Percentiles rank a stretch among this genome's conserved stretches.
phyloP scores from a whole-genome alignment of 1,140 invertebrate species.

The Euura lappo region DNA sequence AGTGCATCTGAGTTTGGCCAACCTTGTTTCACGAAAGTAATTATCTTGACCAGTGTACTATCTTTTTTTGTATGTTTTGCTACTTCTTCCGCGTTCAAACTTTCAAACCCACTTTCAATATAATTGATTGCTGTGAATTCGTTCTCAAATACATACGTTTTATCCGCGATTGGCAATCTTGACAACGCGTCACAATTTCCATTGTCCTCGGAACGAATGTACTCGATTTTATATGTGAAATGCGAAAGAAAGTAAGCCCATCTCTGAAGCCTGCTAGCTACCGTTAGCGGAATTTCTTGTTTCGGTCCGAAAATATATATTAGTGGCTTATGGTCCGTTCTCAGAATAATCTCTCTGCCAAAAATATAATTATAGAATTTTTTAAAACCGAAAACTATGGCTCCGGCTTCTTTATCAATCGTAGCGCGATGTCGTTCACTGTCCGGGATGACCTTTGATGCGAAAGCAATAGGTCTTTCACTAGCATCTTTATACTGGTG shows the following conservation, averaged over 20 bases:
- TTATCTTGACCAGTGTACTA: conserved; percentile 26
- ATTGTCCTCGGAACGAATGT: conserved; percentile 33
- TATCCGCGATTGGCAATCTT: conserved; percentile 24
- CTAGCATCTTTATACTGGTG: conserved; percentile 39
- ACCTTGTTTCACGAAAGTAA: conserved; percentile 20
- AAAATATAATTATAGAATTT: conserved; percentile 63
- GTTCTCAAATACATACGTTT: not conserved
- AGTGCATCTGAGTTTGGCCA: conserved; percentile 29
- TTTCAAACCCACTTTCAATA: not conserved
- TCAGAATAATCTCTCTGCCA: conserved; percentile 56
- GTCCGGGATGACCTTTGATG: conserved; percentile 36
- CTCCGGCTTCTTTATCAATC: conserved; percentile 49
- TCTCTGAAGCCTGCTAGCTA: conserved; percentile 37
- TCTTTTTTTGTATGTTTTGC: conserved; percentile 17
- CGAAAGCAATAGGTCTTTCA: conserved; percentile 45
- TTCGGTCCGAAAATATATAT: conserved; percentile 48
- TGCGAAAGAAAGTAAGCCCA: conserved; percentile 41
- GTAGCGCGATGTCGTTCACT: conserved; percentile 41
- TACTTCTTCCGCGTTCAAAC: not conserved
- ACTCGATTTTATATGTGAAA: conserved; percentile 45
- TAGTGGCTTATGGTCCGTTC: conserved; percentile 60
- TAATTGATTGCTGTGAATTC: not conserved
- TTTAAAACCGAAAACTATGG: conserved; percentile 56
- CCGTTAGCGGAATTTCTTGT: conserved; percentile 34
- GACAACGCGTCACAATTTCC: conserved; percentile 37